These are phyloP conservation scores for Myanophis thanlyinensis DNA, from an alignment of 2,113 vertebrate species.

Conservation along the genomic window DNA sequence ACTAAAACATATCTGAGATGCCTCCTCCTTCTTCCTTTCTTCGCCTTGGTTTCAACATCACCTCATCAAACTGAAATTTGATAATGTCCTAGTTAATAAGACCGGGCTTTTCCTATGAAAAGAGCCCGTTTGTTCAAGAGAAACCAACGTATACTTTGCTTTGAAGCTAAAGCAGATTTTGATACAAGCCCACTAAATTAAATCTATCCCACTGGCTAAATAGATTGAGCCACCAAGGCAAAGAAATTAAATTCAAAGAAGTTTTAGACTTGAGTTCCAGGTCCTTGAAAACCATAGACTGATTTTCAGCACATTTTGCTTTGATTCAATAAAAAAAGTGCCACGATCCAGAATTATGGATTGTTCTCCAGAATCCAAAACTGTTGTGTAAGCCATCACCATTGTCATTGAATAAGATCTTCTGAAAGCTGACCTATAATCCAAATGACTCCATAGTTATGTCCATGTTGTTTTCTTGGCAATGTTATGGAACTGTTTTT, in stretches of 20 bases:
- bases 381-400: background rate
- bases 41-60: constrained; percentile 18
- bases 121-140: background rate
- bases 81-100: background rate
- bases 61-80: background rate
- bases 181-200: too few species aligned
- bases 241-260: background rate
- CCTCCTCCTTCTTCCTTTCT: background rate
- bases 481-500: background rate
- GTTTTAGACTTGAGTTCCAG: background rate
- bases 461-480: background rate
- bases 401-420: background rate
- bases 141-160: too few species aligned
- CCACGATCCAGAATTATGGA: background rate
- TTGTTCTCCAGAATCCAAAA: background rate
- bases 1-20: background rate
- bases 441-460: background rate
- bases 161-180: background rate
- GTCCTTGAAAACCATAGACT: background rate
- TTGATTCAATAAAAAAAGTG: background rate
- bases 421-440: background rate
- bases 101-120: background rate
- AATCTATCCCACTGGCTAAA: background rate
- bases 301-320: background rate
- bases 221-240: background rate